Evolutionary conservation across 1,140 invertebrate species (phyloP), one percentile per base, ranked within the genome.

Genomic region (Lepeophtheirus salmonis): DNA sequence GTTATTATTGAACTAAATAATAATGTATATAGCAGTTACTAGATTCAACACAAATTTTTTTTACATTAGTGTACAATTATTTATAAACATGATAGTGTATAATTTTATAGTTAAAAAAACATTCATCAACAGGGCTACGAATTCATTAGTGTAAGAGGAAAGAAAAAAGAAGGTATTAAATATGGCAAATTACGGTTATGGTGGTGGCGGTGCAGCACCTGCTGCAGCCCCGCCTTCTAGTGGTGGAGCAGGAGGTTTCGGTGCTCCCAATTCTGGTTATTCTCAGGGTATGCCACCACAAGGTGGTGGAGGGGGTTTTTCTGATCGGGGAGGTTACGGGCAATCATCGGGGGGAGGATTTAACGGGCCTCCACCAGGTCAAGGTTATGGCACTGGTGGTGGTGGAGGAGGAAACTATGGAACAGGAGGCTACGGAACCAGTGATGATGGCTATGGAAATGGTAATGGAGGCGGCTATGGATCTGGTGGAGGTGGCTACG

Each of bases 301-400:
- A 13, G 30, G 50, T 24, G 55, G 63, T 23, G 55, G 49, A 12
- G 50, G 30, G n/a, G n/a, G 24, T 51, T 23, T 18, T 26, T 17
- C 52, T 17, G 23, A 22, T 3, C 24, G 56, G 20, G 41, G 48
- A 17, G 61, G 60, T 16, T 26, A 52, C 10, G 61, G 56, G 30
- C 61, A 24, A 30, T 52, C 56, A 50, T 48, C 41, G 16, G 60
- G 61, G 22, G 23, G 52, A 3, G 23, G 18, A 1, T 41, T 41
- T n/a, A 41, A 41, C n/a, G 52, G 18, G 17, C 23, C 20, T 24
- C 52, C 52, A 20, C 55, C 50, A 56, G 54, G 61, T 64, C 58
- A 64, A 57, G 53, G 63, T 61, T 56, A 64, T 61, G 41, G 61
- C 59, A 48, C 63, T 63, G 55, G 65, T 63, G 23, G 65, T 58